These are phyloP conservation scores for Mesaphorura yosii DNA, from an alignment of 1,140 invertebrate genomes.

Conservation along the genomic window DNA sequence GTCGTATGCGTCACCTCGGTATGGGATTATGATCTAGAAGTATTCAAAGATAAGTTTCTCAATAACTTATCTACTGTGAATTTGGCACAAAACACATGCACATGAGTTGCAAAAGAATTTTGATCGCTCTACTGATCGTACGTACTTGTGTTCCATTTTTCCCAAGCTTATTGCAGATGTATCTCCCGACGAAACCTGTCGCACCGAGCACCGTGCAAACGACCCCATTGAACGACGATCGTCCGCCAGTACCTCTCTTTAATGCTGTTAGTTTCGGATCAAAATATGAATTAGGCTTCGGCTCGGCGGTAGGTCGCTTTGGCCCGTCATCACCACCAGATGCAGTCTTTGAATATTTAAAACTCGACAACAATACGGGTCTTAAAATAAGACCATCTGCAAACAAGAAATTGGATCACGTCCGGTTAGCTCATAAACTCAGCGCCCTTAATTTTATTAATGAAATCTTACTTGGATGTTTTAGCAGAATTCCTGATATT, in stretches of 20 bases:
- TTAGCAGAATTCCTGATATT: constrained; percentile 10
- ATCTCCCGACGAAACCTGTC: constrained; percentile 72
- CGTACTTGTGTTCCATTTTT: constrained; percentile 69
- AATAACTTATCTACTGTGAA: neutral
- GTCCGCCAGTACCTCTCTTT: constrained; percentile 80
- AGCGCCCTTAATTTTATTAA: no score
- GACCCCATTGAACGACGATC: constrained; percentile 89
- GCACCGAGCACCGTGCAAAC: constrained; percentile 95
- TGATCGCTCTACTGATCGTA: neutral
- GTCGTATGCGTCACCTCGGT: constrained; percentile 74
- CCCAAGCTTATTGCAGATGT: constrained; percentile 77
- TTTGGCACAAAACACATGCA: no score
- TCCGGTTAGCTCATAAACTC: no score
- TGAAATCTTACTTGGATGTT: constrained; percentile 18
- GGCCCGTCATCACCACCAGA: constrained; percentile 5
- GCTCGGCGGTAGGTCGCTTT: neutral
- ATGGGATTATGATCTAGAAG: constrained; percentile 74
- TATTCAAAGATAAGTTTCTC: neutral
- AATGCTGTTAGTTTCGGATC: constrained; percentile 48
- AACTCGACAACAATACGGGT: neutral
- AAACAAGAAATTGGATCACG: no score
- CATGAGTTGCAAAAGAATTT: constrained; percentile 2
- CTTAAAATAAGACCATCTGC: neutral
- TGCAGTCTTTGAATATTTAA: constrained; percentile 4
- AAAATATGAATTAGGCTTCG: constrained; percentile 3